These are phyloP conservation scores for Agrilus planipennis DNA, from an alignment of 1,140 invertebrate species.

Conservation along the genomic window DNA sequence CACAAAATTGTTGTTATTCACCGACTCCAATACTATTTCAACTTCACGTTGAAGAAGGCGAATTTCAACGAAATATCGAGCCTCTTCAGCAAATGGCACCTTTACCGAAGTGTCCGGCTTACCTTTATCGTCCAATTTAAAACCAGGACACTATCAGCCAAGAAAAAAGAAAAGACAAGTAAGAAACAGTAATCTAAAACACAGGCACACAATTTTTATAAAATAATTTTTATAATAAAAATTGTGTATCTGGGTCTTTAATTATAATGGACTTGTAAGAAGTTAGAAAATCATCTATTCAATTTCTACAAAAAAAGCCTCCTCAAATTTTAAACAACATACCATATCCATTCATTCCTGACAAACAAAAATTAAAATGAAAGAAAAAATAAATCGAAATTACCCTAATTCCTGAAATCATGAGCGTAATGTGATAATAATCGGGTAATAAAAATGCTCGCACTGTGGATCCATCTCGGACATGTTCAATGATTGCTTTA, in stretches of 20 bases:
- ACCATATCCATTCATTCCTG: too few relatives aligned
- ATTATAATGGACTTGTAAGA: too few relatives aligned
- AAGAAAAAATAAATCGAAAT: conserved; percentile 31
- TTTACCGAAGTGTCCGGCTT: conserved; percentile 45
- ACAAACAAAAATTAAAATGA: too few relatives aligned
- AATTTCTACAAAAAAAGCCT: too few relatives aligned
- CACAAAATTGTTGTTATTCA: conserved; percentile 86
- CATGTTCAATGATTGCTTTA: conserved; percentile 86
- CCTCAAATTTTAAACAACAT: too few relatives aligned
- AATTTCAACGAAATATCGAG: conserved; percentile 83
- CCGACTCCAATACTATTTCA: conserved; percentile 81
- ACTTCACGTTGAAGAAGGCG: conserved; percentile 88
- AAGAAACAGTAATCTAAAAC: too few relatives aligned
- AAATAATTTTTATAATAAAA: too few relatives aligned
- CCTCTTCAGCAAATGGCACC: conserved; percentile 64
- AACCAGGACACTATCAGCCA: conserved; percentile 68
- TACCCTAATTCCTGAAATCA: conserved; percentile 86
- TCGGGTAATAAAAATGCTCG: conserved; percentile 79
- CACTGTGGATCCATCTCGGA: conserved; percentile 91
- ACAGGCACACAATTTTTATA: too few relatives aligned
- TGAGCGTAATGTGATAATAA: conserved; percentile 81
- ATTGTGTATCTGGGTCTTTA: too few relatives aligned
- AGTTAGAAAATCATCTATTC: too few relatives aligned
- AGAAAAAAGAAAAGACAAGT: too few relatives aligned
- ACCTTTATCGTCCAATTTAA: conserved; percentile 55